Evolutionary conservation across 2,797 vertebrate genomes (phyloP).

Genomic region (Tadarida brasiliensis): DNA sequence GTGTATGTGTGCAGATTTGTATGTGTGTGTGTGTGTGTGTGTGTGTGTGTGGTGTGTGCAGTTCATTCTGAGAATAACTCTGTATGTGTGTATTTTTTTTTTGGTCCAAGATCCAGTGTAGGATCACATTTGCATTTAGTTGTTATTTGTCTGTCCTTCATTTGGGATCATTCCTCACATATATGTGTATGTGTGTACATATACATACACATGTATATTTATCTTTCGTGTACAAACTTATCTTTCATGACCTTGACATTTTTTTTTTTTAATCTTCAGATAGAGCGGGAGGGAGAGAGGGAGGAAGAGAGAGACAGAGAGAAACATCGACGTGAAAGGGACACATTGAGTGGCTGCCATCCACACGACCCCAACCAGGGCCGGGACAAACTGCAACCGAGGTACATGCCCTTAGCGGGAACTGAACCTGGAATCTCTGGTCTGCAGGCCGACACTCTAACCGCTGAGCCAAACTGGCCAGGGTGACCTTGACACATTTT

Average conservation of each 20-base stretch:
- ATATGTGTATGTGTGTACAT: neutral
- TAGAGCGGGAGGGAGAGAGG: no score
- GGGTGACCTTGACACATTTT: neutral
- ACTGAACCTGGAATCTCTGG: no score
- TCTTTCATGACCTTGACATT: neutral
- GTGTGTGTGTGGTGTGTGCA: accelerated
- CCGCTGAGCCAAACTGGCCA: no score
- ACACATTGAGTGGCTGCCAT: no score
- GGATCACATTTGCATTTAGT: neutral
- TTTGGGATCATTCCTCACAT: neutral
- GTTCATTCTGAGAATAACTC: neutral
- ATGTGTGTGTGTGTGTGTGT: neutral
- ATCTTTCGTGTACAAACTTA: neutral
- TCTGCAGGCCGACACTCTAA: no score
- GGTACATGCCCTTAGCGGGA: no score
- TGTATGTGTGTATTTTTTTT: neutral
- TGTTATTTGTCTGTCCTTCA: neutral
- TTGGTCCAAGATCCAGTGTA: neutral
- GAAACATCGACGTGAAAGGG: no score
- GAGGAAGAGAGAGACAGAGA: no score
- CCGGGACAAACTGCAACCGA: no score
- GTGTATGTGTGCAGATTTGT: neutral
- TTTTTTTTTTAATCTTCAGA: no score
- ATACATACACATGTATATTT: neutral
- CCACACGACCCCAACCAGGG: no score